Evolutionary conservation across 2,888 invertebrate species (phyloP), one percentile per base, ranked within the genome.

Genomic region (Drosophila neutralis): DNA sequence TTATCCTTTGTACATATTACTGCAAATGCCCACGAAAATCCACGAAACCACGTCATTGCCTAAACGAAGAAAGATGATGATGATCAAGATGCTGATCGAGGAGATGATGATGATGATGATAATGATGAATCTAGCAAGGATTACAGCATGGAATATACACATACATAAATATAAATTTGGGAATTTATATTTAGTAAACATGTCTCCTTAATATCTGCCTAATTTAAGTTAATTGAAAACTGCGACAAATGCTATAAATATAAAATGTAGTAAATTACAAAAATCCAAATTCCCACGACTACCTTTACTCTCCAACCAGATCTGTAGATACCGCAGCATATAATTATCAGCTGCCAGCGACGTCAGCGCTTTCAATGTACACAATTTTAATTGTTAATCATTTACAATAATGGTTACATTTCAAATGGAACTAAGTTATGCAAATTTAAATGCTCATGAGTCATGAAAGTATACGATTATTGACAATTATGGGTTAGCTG

Each of bases 181-280:
- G 64, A 71, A 82, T 78, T 78, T 78, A 78, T 78, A 78, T 68
- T 59, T 80, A 71, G 78, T 54, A 38, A 80, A 78, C 67, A 79
- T 73, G 76, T 76, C 76, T 69, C 70, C 69, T 78, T 87, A 79
- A 74, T 78, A 84, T 87, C 83, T 80, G 82, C 77, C 73, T 90
- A 89, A 82, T 78, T 84, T 90, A 90, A 91, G 90, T 80, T 84
- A 90, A 83, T 70, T 80, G 78, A 87, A 87, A 83, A 86, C 83
- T 87, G 89, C 88, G 81, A 80, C 87, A 90, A 80, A 89, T 89
- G 90, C 91, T 90, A 91, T 91, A 87, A 91, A 91, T 90, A 92
- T 89, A 90, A 88, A 90, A 87, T 91, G 83, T 91, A 91, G 91
- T 89, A 84, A 92, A 92, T 91, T 90, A 89, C 77, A 82, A 91